phyloP scores from a whole-genome alignment of 35 echinoderm and acorn worm species.

The Diadema setosum region DNA sequence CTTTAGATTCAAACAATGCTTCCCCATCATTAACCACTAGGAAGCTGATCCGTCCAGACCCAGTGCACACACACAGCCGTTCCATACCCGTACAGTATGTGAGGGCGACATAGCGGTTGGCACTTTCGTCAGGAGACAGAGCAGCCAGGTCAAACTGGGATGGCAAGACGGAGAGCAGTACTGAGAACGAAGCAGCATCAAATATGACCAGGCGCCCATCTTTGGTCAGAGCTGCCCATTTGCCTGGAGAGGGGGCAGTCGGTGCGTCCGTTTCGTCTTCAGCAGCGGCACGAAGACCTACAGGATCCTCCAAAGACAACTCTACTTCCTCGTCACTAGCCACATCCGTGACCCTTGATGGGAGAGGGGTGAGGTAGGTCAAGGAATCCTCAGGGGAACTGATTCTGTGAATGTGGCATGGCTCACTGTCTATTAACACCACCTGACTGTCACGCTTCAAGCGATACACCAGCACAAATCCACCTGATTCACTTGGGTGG shows the following conservation, averaged over 20 bases:
- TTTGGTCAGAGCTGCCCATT: slow-evolving; percentile 35
- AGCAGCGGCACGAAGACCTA: background rate
- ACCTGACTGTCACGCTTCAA: background rate
- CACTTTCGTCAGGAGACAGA: background rate
- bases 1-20: background rate
- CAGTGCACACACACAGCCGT: slow-evolving; percentile 56
- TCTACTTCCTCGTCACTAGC: slow-evolving; percentile 49
- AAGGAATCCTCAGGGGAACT: slow-evolving; percentile 16
- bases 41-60: slow-evolving; percentile 40
- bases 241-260: background rate
- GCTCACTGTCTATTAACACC: background rate
- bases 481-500: background rate
- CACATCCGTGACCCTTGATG: slow-evolving; percentile 4
- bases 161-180: slow-evolving; percentile 7
- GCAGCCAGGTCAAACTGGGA: background rate
- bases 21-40: slow-evolving; percentile 30
- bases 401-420: slow-evolving; percentile 28
- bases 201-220: slow-evolving; percentile 12
- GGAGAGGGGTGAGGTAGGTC: slow-evolving; percentile 24
- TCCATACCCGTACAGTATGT: slow-evolving; percentile 81
- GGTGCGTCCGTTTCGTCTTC: slow-evolving; percentile 37
- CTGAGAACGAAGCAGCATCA: slow-evolving; percentile 35
- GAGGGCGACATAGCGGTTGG: slow-evolving; percentile 5
- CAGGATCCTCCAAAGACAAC: background rate
- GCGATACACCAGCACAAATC: slow-evolving; percentile 11